phyloP scores from a whole-genome alignment of 2,888 invertebrate species.

The Sisyra terminalis region DNA sequence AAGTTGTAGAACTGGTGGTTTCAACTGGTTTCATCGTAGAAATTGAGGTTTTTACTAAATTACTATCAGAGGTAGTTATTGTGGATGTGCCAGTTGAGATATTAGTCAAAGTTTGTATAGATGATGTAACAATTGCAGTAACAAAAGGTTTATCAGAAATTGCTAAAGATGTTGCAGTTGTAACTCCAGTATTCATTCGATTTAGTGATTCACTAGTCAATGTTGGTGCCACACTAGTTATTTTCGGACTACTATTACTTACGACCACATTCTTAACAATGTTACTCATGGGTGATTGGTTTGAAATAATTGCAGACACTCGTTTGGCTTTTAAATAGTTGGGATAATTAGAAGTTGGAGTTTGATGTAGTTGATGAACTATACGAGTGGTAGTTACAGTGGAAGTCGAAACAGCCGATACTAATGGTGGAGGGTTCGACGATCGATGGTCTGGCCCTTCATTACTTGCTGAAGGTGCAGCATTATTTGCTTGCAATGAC shows the following conservation, averaged over 20 bases:
- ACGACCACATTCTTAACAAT: background rate
- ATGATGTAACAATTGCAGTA: slow-evolving; percentile 15
- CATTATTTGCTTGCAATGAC: slow-evolving; percentile 41
- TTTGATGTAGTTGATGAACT: slow-evolving; percentile 15
- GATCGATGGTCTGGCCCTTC: slow-evolving; percentile 22
- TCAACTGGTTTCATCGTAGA: slow-evolving; percentile 1
- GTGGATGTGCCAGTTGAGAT: slow-evolving; percentile 13
- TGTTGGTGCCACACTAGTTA: slow-evolving; percentile 11
- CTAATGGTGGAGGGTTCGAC: slow-evolving; percentile 16
- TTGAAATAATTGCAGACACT: too few relatives aligned
- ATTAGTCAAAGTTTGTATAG: slow-evolving; percentile 16
- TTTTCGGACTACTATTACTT: slow-evolving; percentile 1
- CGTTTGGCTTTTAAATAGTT: too few relatives aligned
- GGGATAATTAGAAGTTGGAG: too few relatives aligned
- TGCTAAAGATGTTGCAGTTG: slow-evolving; percentile 20
- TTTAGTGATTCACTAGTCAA: slow-evolving; percentile 15
- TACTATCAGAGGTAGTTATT: slow-evolving; percentile 4
- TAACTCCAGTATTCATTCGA: slow-evolving; percentile 15
- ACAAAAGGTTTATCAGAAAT: too few relatives aligned
- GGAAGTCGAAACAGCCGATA: slow-evolving; percentile 7
- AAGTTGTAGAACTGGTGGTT: slow-evolving; percentile 3
- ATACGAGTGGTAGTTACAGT: slow-evolving; percentile 18
- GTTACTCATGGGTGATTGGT: slow-evolving; percentile 1
- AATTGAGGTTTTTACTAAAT: background rate
- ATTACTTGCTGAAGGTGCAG: slow-evolving; percentile 32